These are phyloP conservation scores for Luperina nickerlii DNA, from an alignment of 2,888 invertebrate species.

Conservation along the genomic window DNA sequence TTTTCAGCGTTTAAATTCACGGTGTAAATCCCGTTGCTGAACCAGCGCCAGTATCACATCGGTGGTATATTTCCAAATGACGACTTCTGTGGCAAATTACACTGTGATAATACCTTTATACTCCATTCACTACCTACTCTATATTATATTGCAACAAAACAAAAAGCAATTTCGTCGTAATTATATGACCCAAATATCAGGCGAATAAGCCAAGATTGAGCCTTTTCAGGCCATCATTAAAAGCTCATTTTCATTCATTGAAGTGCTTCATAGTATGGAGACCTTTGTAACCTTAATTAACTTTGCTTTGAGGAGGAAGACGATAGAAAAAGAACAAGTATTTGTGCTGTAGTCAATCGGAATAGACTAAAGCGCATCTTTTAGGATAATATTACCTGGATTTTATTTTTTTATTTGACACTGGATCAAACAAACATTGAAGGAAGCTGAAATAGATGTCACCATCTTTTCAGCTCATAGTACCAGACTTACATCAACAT, in stretches of 20 bases:
- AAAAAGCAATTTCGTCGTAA: constrained; percentile 68
- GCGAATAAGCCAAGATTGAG: constrained; percentile 68
- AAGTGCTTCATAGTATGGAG: constrained; percentile 55
- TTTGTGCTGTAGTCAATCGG: background rate
- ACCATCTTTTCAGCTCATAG: constrained; percentile 3
- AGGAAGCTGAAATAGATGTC: constrained; percentile 1
- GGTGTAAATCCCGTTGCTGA: constrained; percentile 1
- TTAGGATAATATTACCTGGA: no score
- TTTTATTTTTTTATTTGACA: background rate
- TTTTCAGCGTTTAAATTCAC: background rate
- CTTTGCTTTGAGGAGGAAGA: background rate
- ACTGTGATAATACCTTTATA: background rate
- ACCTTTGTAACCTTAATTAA: constrained; percentile 35
- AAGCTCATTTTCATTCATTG: constrained; percentile 75
- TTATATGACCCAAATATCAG: constrained; percentile 70
- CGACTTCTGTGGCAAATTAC: background rate
- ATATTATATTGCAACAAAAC: constrained; percentile 40
- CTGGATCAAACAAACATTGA: background rate
- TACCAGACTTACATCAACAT: background rate
- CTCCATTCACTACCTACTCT: constrained; percentile 38
- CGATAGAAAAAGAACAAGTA: background rate
- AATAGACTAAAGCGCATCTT: background rate
- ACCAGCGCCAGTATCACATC: background rate
- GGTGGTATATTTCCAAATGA: constrained; percentile 24
- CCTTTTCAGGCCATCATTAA: constrained; percentile 71